These are phyloP conservation scores for Euleptes europaea DNA, from an alignment of 2,113 vertebrate species.

Conservation along the genomic window DNA sequence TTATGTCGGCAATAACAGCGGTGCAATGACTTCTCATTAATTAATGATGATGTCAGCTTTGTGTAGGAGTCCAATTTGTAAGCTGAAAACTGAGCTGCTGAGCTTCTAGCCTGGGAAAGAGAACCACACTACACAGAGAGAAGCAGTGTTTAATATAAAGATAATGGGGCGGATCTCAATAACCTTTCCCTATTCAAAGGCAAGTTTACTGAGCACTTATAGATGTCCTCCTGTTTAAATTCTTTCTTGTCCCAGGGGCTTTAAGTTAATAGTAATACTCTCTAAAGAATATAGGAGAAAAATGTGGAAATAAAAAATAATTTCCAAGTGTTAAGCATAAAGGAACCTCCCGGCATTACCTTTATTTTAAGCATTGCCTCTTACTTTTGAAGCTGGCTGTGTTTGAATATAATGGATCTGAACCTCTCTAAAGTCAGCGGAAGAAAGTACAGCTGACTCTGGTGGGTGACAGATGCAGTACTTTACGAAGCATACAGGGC, in stretches of 20 bases:
- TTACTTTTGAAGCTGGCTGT: background rate
- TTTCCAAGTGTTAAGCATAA: background rate
- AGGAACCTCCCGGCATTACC: background rate
- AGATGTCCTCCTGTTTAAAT: slow-evolving; percentile 27
- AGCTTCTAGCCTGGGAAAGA: slow-evolving; percentile 35
- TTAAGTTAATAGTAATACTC: background rate
- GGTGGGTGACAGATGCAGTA: background rate
- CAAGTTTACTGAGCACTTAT: slow-evolving; percentile 16
- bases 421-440: background rate
- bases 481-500: background rate
- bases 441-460: background rate
- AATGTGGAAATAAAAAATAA: background rate
- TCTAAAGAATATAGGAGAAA: background rate
- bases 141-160: slow-evolving; percentile 34
- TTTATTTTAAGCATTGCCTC: background rate
- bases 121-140: slow-evolving; percentile 23
- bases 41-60: slow-evolving; percentile 57
- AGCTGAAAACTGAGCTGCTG: slow-evolving; percentile 8
- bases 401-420: background rate
- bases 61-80: slow-evolving; percentile 36
- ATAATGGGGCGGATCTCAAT: slow-evolving; percentile 24
- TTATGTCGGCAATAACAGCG: slow-evolving; percentile 40
- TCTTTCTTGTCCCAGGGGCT: slow-evolving; percentile 18
- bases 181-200: slow-evolving; percentile 35
- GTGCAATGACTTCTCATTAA: slow-evolving; percentile 42